Conservation (phyloP, 2,113 vertebrate genomes). For the Amblyopsis rosae region DNA sequence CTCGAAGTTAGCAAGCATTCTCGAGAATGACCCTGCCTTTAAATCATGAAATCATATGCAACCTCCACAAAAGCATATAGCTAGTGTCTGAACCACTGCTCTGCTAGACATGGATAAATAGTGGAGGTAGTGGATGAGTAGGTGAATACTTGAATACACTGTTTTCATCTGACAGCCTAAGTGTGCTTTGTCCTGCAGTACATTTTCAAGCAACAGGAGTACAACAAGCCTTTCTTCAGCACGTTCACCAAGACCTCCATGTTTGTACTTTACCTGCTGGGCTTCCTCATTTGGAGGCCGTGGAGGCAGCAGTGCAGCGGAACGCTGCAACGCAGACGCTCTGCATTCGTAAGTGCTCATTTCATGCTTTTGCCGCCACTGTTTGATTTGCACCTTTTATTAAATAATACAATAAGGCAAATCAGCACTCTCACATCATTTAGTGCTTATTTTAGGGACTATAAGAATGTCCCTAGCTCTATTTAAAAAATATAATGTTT, state of each 20-base stretch:
- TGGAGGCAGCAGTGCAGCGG: conserved; percentile 94
- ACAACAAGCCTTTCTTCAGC: conserved; percentile 98
- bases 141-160: background rate
- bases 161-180: background rate
- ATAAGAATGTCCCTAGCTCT: no score
- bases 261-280: conserved; percentile 94
- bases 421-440: no score
- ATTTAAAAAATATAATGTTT: no score
- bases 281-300: conserved; percentile 95
- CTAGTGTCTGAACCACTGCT: no score
- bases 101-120: no score
- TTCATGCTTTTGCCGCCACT: background rate
- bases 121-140: background rate
- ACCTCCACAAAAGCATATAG: no score
- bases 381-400: background rate
- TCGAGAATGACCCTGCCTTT: no score
- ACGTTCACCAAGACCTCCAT: conserved; percentile 98
- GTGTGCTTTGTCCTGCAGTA: conserved; percentile 79
- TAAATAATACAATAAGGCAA: background rate
- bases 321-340: conserved; percentile 80
- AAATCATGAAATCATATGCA: no score
- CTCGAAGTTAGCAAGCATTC: no score
- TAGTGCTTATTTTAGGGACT: no score
- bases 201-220: conserved; percentile 88
- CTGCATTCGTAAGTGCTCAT: conserved; percentile 84